A percentile compares a stretch with the other conserved stretches of the same genome.
Conservation (phyloP, 2,888 invertebrate species). For the Lucinisca nassula region DNA sequence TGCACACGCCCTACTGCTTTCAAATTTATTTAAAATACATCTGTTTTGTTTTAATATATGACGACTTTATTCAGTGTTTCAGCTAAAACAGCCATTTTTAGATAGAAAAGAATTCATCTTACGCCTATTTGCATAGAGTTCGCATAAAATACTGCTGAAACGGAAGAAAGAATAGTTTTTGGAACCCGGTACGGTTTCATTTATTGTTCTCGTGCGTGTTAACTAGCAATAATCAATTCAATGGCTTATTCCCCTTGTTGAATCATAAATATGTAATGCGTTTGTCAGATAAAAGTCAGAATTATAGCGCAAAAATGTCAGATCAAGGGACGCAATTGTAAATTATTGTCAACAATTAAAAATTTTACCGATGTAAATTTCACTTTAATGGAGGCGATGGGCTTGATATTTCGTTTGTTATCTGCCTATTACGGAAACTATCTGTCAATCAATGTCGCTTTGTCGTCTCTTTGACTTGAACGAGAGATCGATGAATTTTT, state of each 20-base stretch:
- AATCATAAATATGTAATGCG: constrained; percentile 66
- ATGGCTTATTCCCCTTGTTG: constrained; percentile 4
- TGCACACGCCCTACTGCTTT: background rate
- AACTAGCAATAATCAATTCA: constrained; percentile 21
- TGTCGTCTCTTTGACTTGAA: background rate
- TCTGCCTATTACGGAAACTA: background rate
- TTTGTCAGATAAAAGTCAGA: constrained; percentile 62
- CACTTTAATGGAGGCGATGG: background rate
- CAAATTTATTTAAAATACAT: background rate
- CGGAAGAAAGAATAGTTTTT: constrained; percentile 29
- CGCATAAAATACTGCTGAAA: constrained; percentile 40
- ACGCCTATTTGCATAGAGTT: constrained; percentile 38
- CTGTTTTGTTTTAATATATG: background rate
- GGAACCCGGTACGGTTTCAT: constrained; percentile 34
- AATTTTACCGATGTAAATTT: constrained; percentile 13
- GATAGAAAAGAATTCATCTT: background rate
- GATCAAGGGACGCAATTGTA: constrained; percentile 54
- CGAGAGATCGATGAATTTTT: background rate
- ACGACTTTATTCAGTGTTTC: background rate
- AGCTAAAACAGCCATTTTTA: background rate
- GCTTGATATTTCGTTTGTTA: constrained; percentile 6
- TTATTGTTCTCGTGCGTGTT: constrained; percentile 53
- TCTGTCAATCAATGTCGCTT: background rate
- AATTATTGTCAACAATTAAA: constrained; percentile 60
- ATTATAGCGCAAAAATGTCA: constrained; percentile 49